Conservation (phyloP, 2,113 vertebrate genomes). For the Grantiella picta region DNA sequence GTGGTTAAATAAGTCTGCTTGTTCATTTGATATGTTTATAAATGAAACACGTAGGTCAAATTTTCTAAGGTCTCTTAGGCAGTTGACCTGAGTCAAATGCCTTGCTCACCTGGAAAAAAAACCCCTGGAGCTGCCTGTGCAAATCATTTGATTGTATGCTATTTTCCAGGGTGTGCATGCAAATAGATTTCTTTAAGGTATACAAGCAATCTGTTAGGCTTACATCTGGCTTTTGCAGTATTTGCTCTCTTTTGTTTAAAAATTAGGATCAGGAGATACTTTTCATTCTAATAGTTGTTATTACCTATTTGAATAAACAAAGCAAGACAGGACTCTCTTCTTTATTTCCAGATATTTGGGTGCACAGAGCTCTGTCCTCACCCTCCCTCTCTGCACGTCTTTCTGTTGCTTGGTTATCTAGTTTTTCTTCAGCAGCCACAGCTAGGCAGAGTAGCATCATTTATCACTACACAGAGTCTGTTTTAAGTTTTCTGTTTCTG, state of each 20-base stretch:
- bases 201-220: background rate
- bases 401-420: constrained; percentile 29
- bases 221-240: background rate
- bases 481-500: constrained; percentile 66
- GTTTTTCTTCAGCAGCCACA: constrained; percentile 30
- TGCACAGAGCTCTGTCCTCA: background rate
- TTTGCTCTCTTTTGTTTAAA: background rate
- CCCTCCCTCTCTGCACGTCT: background rate
- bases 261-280: background rate
- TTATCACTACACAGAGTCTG: constrained; percentile 44
- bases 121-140: background rate
- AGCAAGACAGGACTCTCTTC: background rate
- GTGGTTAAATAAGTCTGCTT: constrained; percentile 55
- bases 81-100: constrained; percentile 12
- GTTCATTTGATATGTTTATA: constrained; percentile 58
- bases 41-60: constrained; percentile 33
- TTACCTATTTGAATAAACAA: background rate
- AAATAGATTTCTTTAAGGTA: background rate
- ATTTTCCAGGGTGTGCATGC: background rate
- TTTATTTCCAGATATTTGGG: background rate
- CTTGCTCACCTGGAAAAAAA: constrained; percentile 23
- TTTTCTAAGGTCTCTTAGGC: constrained; percentile 11
- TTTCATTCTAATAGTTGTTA: background rate
- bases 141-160: background rate
- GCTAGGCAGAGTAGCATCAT: constrained; percentile 51